Evolutionary conservation across 2,797 vertebrate species (phyloP), one percentile per base, ranked within the genome.

Genomic region (Varecia variegata): DNA sequence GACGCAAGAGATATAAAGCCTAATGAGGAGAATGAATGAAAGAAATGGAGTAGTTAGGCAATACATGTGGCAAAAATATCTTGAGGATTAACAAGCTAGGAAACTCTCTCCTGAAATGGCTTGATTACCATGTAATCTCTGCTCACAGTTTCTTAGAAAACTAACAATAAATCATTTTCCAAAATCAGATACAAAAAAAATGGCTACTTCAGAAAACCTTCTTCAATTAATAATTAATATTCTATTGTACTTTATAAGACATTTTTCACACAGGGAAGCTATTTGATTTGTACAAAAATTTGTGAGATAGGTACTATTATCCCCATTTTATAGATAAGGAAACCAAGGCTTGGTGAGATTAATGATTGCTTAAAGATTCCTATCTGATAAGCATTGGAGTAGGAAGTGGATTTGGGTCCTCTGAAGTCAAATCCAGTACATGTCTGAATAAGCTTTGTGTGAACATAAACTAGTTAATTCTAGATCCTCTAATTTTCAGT

Each of bases 171-270:
- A 60, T 74, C 65, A 88, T 60, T 85, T 95, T 90, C 82, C n/a
- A 82, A 97, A 96, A 92, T 73, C 35, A 88, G 50, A 80, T 35
- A 56, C 40, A 71, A 67, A 67, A 67, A 65, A 71, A 81, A 74
- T 15, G 30, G 38, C 60, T 93, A 84, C 87, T 87, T 83, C 14
- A 65, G 54, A 88, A 95, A 77, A 90, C 11, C 70, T 74, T 7
- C 18, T 90, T 45, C 52, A 76, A 70, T 58, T 68, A 88, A 17
- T n/a, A 50, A 77, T 56, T 71, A 89, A 74, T 11, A 80, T 58
- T 87, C 9, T 35, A 52, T 25, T 88, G 20, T 71, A 15, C 30
- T 83, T 88, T 62, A 68, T 12, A 71, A 86, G 68, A 68, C 38
- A 65, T 40, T 84, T 92, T 67, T 90, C 67, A 93, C 27, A 94